Conservation (phyloP, 2,888 invertebrate genomes). For the Phalera bucephala region DNA sequence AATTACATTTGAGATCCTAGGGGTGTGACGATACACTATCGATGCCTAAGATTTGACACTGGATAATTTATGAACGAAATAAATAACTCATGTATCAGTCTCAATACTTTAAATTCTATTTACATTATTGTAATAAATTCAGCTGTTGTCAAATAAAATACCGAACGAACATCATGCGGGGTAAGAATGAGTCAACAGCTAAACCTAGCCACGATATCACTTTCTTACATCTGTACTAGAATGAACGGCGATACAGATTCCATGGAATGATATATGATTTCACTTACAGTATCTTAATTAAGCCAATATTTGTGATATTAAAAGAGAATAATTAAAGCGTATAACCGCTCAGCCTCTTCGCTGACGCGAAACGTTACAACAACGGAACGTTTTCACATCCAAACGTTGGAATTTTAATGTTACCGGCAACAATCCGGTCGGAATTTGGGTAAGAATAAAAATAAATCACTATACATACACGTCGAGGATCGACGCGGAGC, state of each 20-base stretch:
- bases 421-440: background rate
- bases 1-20: conserved; percentile 66
- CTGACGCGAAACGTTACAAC: conserved; percentile 26
- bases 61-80: conserved; percentile 77
- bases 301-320: conserved; percentile 54
- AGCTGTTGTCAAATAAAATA: conserved; percentile 56
- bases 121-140: conserved; percentile 73
- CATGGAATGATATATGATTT: conserved; percentile 64
- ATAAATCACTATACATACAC: background rate
- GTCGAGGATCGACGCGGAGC: background rate
- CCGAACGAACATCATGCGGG: conserved; percentile 39
- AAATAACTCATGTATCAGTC: conserved; percentile 82
- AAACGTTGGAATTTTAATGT: conserved; percentile 18
- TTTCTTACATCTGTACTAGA: conserved; percentile 27
- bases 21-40: conserved; percentile 56
- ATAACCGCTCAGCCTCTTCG: conserved; percentile 39
- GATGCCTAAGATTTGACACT: conserved; percentile 74
- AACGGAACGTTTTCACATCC: conserved; percentile 13
- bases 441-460: background rate
- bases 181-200: conserved; percentile 41
- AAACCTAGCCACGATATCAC: conserved; percentile 39
- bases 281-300: conserved; percentile 47
- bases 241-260: conserved; percentile 35
- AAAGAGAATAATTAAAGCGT: conserved; percentile 56
- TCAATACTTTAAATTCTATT: conserved; percentile 78